A percentile compares a stretch with the other conserved stretches of the same genome.
These are phyloP conservation scores for Anolis apletophallus DNA, from an alignment of 2,797 vertebrate genomes.

Conservation along the genomic window DNA sequence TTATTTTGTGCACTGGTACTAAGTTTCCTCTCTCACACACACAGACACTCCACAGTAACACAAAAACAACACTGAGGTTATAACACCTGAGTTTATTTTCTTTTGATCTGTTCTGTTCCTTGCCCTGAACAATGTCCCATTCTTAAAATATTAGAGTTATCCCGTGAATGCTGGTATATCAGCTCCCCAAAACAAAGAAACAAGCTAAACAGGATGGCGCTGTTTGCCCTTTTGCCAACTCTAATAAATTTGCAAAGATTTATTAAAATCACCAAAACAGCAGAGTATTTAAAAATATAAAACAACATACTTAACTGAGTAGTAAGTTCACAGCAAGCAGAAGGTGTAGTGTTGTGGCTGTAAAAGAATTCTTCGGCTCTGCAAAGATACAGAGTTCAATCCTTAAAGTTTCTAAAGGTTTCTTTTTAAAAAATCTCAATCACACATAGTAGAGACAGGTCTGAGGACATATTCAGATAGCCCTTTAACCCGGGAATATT, in stretches of 20 bases:
- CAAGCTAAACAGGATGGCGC: not conserved
- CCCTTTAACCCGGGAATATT: too few species aligned
- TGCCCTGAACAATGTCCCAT: not conserved
- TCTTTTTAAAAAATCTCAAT: too few species aligned
- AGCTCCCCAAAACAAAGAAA: not conserved
- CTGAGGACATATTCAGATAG: too few species aligned
- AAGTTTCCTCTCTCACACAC: not conserved
- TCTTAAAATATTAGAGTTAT: not conserved
- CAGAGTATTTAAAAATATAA: too few species aligned
- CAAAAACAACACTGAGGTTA: not conserved
- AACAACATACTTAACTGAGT: too few species aligned
- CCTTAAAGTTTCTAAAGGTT: too few species aligned
- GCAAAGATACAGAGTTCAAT: too few species aligned
- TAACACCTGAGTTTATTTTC: not conserved
- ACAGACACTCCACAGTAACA: not conserved
- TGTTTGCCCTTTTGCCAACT: not conserved
- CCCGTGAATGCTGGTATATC: not conserved
- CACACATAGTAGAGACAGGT: too few species aligned
- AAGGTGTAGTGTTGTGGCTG: too few species aligned
- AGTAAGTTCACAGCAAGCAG: too few species aligned
- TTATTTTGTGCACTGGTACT: conserved; percentile 9
- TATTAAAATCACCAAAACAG: too few species aligned
- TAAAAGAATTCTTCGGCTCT: too few species aligned
- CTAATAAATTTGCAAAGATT: not conserved
- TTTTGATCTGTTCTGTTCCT: not conserved